Evolutionary conservation across 2,888 invertebrate genomes (phyloP), one percentile per base, ranked within the genome.

Genomic region (Buathra laborator): DNA sequence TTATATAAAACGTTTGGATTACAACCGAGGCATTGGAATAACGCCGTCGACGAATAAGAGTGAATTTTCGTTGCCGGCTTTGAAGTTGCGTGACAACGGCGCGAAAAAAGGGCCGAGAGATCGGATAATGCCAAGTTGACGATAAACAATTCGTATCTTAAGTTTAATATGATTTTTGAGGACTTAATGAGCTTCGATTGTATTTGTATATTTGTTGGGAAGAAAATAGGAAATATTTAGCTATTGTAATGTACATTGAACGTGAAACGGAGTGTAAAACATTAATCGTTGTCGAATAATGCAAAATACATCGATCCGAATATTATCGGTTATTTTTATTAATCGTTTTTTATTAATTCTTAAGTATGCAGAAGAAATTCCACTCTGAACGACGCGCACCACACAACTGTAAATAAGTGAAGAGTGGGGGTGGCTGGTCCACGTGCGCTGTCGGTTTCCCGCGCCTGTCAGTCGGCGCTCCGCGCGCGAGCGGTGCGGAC

Each of bases 1-100:
- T 6, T 92, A 91, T 43, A 90, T 92, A 64, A 89, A 88, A 43
- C 89, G 89, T 37, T 51, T 91, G 16, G 90, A 92, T 51, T 90
- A 90, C 51, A 82, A 85, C 32, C 90, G 89, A 44, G 89, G 89
- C 24, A 83, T 90, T 16, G 85, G 89, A n/a, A 77, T 87, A 43
- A 79, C 88, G 5, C 87, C 89, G n/a, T 75, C 89, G 10, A 81
- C 78, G 46, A 87, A 88, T 16, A 86, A 86, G 44, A 88, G 83
- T 46, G 87, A 89, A 12, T 91, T 90, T 83, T 86, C 89, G 2
- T 84, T 93, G 29, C 92, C 92, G 1, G 89, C 89, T 12, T 82
- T 92, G 29, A 88, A 89, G 12, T 83, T 87, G 1, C 88, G 87
- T 43, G 90, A 90, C 62, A 86, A 85, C 43, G 80, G 82, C 29